Conservation (phyloP, 2,888 invertebrate genomes). For the Cryptocheilus praepositus region DNA sequence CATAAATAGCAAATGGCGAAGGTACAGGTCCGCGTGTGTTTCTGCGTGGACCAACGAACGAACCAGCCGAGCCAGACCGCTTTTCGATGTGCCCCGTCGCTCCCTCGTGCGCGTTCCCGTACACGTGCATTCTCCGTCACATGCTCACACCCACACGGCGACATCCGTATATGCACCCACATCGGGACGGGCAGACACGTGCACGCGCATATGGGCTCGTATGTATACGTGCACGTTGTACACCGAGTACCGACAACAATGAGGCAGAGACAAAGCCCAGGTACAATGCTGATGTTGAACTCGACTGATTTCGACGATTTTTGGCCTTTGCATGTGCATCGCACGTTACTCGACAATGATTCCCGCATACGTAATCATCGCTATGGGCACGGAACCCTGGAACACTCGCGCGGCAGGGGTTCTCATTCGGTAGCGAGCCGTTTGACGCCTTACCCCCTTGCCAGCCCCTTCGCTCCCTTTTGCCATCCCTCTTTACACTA, state of each 20-base stretch:
- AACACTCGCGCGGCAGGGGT: constrained; percentile 56
- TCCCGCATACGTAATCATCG: constrained; percentile 73
- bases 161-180: not conserved
- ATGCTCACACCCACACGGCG: constrained; percentile 1
- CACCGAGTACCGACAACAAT: constrained; percentile 70
- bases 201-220: constrained; percentile 26
- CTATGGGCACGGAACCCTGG: constrained; percentile 60
- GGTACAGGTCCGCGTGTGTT: constrained; percentile 24
- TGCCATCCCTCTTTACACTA: constrained; percentile 2
- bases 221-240: constrained; percentile 52
- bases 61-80: constrained; percentile 9
- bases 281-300: constrained; percentile 74
- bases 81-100: constrained; percentile 2
- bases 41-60: constrained; percentile 34
- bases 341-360: constrained; percentile 70
- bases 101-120: not conserved
- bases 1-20: constrained; percentile 53
- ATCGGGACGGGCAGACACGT: constrained; percentile 7
- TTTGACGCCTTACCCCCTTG: not conserved
- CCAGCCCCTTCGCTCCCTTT: not conserved
- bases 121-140: not conserved
- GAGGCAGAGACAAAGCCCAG: constrained; percentile 72
- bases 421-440: constrained; percentile 46
- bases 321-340: constrained; percentile 71
- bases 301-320: constrained; percentile 75